Base-by-base conservation (phyloP, 2,113 vertebrate genomes). In the Brachypodius melanocephalos region DNA sequence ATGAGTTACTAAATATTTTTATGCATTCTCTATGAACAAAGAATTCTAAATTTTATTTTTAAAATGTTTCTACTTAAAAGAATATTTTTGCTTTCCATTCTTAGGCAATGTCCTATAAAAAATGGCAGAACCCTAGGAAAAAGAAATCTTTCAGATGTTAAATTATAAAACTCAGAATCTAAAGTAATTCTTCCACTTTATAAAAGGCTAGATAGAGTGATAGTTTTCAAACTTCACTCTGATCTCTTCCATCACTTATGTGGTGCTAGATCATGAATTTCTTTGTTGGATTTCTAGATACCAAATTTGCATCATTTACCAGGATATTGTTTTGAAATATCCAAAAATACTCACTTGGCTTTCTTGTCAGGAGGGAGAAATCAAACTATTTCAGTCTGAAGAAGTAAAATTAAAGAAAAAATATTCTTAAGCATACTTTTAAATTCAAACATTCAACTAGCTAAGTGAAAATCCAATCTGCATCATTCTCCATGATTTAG, bases 221-320 rank as follows among this genome's bases (percentile, higher is more conserved):
- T 36, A 14, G 1, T 65, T 85, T 85, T 78, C 16, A 63, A 82
- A 42, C 7, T 26, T 17, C 9, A 24, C 11, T 73, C 19, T 68
- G 18, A 31, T 20, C 6, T 48, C 20, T 46, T 85, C 8, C 12
- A 22, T 62, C 31, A 32, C 5, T n/a, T 16, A 38, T 28, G 9
- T 40, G 8, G 8, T 67, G 10, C 25, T 21, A 31, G 21, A 79
- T 91, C 16, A 43, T 72, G 7, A 54, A 45, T 69, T 67, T 79
- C 10, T 45, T 34, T 66, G 5, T 13, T 83, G 29, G 2, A 72
- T 75, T 89, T 83, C 22, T 52, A 62, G 46, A 18, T 57, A 54
- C 2, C 0, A 0, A 52, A 15, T 54, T 54, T 40, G 17, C 16
- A 58, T 13, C 1, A 29, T 74, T 75, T 62, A 67, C 7, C 10